Evolutionary conservation across 2,797 vertebrate species (phyloP).

Genomic region (Rhinogobio ventralis): DNA sequence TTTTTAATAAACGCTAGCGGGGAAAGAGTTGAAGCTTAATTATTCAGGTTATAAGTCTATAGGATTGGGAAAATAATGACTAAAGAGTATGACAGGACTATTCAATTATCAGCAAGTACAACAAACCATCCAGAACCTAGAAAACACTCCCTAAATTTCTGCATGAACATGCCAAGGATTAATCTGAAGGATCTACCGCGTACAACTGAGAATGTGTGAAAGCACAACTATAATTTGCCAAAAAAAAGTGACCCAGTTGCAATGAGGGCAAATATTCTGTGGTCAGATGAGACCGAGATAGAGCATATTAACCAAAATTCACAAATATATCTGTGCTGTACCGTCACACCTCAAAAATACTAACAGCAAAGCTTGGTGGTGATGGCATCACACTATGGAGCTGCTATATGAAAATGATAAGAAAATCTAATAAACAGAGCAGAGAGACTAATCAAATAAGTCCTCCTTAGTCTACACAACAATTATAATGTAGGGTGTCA

Average conservation of each 20-base stretch:
- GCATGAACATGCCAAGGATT: neutral
- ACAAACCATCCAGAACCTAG: neutral
- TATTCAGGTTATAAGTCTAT: slow-evolving; percentile 13
- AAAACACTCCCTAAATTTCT: neutral
- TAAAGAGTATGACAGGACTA: slow-evolving; percentile 10
- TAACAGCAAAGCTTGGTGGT: neutral
- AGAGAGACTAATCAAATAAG: slow-evolving; percentile 75
- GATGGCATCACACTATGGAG: neutral
- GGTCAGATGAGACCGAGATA: slow-evolving; percentile 28
- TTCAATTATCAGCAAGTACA: slow-evolving; percentile 29
- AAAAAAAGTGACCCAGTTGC: slow-evolving; percentile 45
- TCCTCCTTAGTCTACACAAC: slow-evolving; percentile 65
- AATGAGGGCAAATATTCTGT: slow-evolving; percentile 19
- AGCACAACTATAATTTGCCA: slow-evolving; percentile 25
- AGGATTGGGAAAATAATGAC: slow-evolving; percentile 17
- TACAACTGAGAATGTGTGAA: slow-evolving; percentile 27
- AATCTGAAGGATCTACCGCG: neutral
- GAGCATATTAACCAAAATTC: slow-evolving; percentile 14
- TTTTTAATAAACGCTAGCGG: neutral
- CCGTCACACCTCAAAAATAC: slow-evolving; percentile 20
- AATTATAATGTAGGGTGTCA: slow-evolving; percentile 58
- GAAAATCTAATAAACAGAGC: slow-evolving; percentile 70
- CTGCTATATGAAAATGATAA: slow-evolving; percentile 25
- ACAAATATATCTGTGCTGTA: neutral
- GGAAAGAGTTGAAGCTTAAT: neutral